Evolutionary conservation across 2,888 invertebrate genomes (phyloP).

Genomic region (Hirtodrosophila trivittata): DNA sequence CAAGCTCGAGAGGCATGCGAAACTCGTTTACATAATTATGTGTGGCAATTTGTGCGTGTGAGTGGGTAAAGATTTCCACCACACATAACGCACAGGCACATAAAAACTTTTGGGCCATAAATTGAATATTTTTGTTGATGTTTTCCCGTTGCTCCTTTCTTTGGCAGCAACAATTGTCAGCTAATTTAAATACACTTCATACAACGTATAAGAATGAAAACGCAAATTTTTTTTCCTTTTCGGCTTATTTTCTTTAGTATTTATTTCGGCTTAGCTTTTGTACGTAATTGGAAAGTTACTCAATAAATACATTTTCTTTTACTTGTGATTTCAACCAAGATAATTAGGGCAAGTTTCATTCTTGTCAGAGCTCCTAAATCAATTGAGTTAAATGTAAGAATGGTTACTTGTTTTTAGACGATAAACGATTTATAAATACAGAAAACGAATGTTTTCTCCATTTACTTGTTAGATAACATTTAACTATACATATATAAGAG

Average conservation of each 20-base stretch:
- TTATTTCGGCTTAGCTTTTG: slow-evolving; percentile 31
- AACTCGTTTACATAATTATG: slow-evolving; percentile 78
- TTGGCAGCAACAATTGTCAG: slow-evolving; percentile 49
- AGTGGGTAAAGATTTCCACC: slow-evolving; percentile 61
- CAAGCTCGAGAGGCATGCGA: slow-evolving; percentile 10
- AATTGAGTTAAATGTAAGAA: too few relatives aligned
- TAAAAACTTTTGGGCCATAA: slow-evolving; percentile 41
- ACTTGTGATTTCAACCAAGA: too few relatives aligned
- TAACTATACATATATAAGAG: too few relatives aligned
- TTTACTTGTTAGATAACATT: too few relatives aligned
- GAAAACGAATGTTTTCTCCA: too few relatives aligned
- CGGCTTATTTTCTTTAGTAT: slow-evolving; percentile 23
- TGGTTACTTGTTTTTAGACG: too few relatives aligned
- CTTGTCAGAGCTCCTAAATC: too few relatives aligned
- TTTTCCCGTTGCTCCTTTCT: slow-evolving; percentile 9
- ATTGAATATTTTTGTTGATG: slow-evolving; percentile 42
- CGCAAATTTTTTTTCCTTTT: slow-evolving; percentile 15
- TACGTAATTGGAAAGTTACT: slow-evolving; percentile 23
- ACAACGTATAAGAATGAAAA: slow-evolving; percentile 17
- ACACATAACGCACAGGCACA: slow-evolving; percentile 15
- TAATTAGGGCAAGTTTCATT: too few relatives aligned
- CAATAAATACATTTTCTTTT: slow-evolving; percentile 26
- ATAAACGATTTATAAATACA: too few relatives aligned
- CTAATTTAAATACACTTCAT: slow-evolving; percentile 36
- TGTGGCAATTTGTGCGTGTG: slow-evolving; percentile 73